Base-by-base conservation (phyloP, 2,888 invertebrate species). In the Agonopterix alstromeriana region DNA sequence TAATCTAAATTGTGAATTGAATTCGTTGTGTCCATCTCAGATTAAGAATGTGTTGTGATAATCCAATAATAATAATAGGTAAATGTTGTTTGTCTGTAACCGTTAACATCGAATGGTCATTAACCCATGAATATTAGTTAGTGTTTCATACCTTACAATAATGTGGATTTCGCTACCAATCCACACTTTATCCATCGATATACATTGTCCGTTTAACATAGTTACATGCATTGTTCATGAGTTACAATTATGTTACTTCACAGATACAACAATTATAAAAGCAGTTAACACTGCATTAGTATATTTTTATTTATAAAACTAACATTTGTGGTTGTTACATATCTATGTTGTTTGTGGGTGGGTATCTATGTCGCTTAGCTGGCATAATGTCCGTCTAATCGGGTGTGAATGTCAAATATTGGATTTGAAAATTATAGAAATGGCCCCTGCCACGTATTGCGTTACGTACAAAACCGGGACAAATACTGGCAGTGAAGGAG, bases 381-480 rank as follows among this genome's bases (percentile, higher is more conserved):
- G 67, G 72, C 73, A 68, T 71, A 67, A 55, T 67, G 66, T 71
- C 63, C 75, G 76, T 79, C 67, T 55, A 61, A 61, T 58, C 55
- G 73, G 80, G 68, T 82, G 78, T 82, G 82, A 76, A 73, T 87
- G 86, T 83, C 77, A 85, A 77, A 68, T 27, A 78, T 81, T 85
- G 82, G 82, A 85, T 87, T 87, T 87, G 80, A 67, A 77, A 80
- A 80, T 89, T 89, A 80, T 89, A 89, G 89, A 86, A 86, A 82
- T 90, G 92, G 89, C 90, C 91, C 79, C 91, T 92, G 76, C 96
- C 97, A 72, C 95, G 95, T 91, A 93, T 97, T 88, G 94, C 94
- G 82, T 93, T 97, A 77, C 94, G 95, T 85, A 95, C 94, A 87
- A 93, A 94, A 85, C 93, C 95, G 67, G 96, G 96, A 72, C 93